Base-by-base conservation (phyloP, 2,888 invertebrate species). In the Doris montereyensis region DNA sequence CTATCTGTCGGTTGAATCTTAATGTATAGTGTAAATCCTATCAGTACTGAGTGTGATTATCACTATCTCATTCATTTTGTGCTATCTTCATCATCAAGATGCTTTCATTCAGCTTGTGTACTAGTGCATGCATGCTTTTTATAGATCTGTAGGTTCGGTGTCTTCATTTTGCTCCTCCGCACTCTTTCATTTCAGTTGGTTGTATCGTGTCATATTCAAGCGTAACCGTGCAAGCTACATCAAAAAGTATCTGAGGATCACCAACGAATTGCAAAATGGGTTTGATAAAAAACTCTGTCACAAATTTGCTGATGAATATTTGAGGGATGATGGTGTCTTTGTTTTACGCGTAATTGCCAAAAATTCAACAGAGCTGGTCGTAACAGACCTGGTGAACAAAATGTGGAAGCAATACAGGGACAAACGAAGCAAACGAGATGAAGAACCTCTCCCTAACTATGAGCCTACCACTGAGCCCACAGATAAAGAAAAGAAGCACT, bases 161-260 rank as follows among this genome's bases (percentile, higher is more conserved):
- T n/a, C n/a, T n/a, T n/a, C n/a, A n/a, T n/a, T n/a, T n/a, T n/a
- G n/a, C n/a, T n/a, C n/a, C n/a, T n/a, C n/a, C n/a, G n/a, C n/a
- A n/a, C n/a, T 84, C n/a, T 35, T 21, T 1, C 28, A 24, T 70
- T 62, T n/a, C 79, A 83, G 85, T 26, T 86, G 85, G 81, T 77
- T 87, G 21, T 88, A 89, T 80, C 82, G 86, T 8, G 84, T 87
- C 34, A 81, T 88, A 81, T 84, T 87, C 62, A 87, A 85, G 74
- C 81, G 86, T 21, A 87, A 86, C 75, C 83, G 87, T 24, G 81
- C 85, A 0, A 80, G 85, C 4, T 88, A 86, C 79, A 86, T 88
- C 62, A 86, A 86, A 79, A 89, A 89, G 77, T 88, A 87, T 76
- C 83, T 89, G 70, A 85, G 83, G 68, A 82, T 85, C 76, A 82